Base-by-base conservation (phyloP, 2,113 vertebrate genomes). In the Atherinomorus stipes region DNA sequence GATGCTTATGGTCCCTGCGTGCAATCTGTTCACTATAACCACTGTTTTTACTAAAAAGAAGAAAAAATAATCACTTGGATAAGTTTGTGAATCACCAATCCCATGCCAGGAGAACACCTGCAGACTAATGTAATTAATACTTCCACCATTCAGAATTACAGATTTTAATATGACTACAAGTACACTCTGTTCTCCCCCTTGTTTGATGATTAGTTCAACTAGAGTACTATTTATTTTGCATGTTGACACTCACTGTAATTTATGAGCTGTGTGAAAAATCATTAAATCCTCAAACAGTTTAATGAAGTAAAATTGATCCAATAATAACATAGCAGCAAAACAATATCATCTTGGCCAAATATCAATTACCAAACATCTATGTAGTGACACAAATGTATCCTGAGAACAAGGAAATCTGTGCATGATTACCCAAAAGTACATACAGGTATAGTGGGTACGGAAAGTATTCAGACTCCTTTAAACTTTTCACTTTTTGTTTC, bases 11-110 rank as follows among this genome's bases (percentile, higher is more conserved):
- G 70, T 50, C 50, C 65, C 66, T 80, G 70, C 78, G 70, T 82
- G 83, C 84, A 87, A 71, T 77, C 78, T 89, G 78, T 88, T 91
- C 38, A 59, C 64, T 76, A 82, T 73, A 85, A 76, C 42, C 54
- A 73, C 88, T 84, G 5, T 89, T 88, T 23, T 16, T 38, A n/a
- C n/a, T n/a, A n/a, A n/a, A n/a, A n/a, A n/a, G n/a, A n/a, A n/a
- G n/a, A n/a, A n/a, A n/a, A 66, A 81, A 81, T 60, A 76, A 6
- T 68, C 21, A 72, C 65, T 78, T 59, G 45, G 59, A 50, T 72
- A 76, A 85, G 57, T 26, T 59, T 72, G 74, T 56, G 45, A 88
- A 86, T 85, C 73, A 80, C 85, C 63, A 83, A 19, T 78, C 44
- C 52, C 64, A 63, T 76, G 25, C 56, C 21, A 65, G 68, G 73